Evolutionary conservation across 2,113 vertebrate species (phyloP).

Genomic region (Nansenia antarctica): DNA sequence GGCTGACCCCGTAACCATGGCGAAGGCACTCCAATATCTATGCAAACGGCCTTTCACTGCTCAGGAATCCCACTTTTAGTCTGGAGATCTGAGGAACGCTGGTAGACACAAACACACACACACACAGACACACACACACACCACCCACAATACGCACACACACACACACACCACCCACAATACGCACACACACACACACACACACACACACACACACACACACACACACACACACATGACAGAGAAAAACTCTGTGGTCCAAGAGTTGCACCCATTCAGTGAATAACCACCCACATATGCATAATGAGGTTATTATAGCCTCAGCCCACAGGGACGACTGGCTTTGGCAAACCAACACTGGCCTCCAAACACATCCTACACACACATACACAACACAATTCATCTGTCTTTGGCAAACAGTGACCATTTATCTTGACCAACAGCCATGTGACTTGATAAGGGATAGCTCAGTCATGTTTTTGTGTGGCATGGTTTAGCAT

Average conservation of each 20-base stretch:
- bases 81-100: neutral
- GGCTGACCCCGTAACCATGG: conserved; percentile 48
- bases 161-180: conserved; percentile 11
- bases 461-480: too few relatives aligned
- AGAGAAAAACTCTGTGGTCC: conserved; percentile 25
- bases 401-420: neutral
- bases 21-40: conserved; percentile 49
- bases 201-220: conserved; percentile 1
- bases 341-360: conserved; percentile 44
- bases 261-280: conserved; percentile 33
- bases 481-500: too few relatives aligned
- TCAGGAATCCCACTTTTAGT: conserved; percentile 37
- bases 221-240: conserved; percentile 7
- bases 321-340: conserved; percentile 27
- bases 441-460: too few relatives aligned
- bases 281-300: conserved; percentile 44
- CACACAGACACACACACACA: conserved; percentile 16
- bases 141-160: neutral
- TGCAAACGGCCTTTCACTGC: conserved; percentile 34
- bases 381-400: neutral
- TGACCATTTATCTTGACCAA: too few relatives aligned
- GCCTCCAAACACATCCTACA: conserved; percentile 39
- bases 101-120: conserved; percentile 1
- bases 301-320: conserved; percentile 64
- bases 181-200: conserved; percentile 9